Base-by-base conservation (phyloP, 2,797 vertebrate species). In the Hippocampus kuda region DNA sequence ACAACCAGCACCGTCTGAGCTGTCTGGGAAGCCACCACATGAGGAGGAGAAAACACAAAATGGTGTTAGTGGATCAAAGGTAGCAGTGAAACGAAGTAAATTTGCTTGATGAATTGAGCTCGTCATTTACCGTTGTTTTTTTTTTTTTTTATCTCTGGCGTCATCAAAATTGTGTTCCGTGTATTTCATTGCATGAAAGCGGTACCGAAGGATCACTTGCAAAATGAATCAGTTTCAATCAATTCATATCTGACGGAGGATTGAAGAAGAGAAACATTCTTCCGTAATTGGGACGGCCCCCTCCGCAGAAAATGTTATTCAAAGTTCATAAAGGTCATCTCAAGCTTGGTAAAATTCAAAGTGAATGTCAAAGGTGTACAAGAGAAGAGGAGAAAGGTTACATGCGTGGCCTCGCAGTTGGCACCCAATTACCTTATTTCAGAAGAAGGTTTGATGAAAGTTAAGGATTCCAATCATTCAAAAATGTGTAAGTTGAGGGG, bases 1-100 rank as follows among this genome's bases (percentile, higher is more conserved):
- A 99, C 97, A 75, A 95, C 96, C 83, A 99, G 89, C 65, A 99
- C 93, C 0, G 96, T 99, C 91, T 99, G 95, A 24, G 96, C 94
- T 0, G 97, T 99, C 97, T 99, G 81, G 1, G 54, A 75, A 38
- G 48, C 6, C 59, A 68, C 44, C 26, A 51, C 27, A 72, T 15
- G 13, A 73, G 26, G 53, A 44, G 15, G 15, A 48, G 48, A 48
- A n/a, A 68, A 56, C 12, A 76, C 44, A 59, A n/a, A 48, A 24
- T 10, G 68, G 4, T 66, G 53, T 20, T 18, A 34, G 38, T 63
- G 22, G 6, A 63, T 54, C n/a, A 24, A 54, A 54, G n/a, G 22
- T n/a, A 54, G 18, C 57, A 60, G 57, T 11, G 27, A 27, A 15
- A 26, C 16, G 1, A 34, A 24, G 57, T 2, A 4, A 60, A 34